These are phyloP conservation scores for Oryzias curvinotus DNA, from an alignment of 2,113 vertebrate species.

Conservation along the genomic window DNA sequence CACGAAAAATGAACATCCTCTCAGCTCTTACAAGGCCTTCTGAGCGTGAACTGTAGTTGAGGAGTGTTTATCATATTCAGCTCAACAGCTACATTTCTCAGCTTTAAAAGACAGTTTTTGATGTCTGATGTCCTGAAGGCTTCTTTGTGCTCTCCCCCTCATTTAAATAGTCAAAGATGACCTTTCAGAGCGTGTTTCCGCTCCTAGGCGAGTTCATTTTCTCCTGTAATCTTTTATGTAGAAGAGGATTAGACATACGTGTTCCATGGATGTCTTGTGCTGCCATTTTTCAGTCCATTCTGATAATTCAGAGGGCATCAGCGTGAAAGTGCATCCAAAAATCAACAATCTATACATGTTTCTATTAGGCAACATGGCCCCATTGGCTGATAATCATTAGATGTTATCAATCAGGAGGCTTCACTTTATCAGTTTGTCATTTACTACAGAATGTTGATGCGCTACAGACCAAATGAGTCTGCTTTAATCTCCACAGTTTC, in stretches of 20 bases:
- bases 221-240: constrained; percentile 44
- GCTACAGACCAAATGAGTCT: no score
- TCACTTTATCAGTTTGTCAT: no score
- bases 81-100: constrained; percentile 17
- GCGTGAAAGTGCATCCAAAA: no score
- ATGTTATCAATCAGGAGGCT: no score
- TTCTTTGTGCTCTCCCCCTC: constrained; percentile 38
- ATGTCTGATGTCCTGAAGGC: constrained; percentile 24
- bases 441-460: no score
- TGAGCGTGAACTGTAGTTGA: background rate
- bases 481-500: no score
- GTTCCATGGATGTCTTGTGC: constrained; percentile 12
- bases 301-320: no score
- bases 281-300: constrained; percentile 28
- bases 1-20: background rate
- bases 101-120: constrained; percentile 30
- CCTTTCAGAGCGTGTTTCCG: constrained; percentile 41
- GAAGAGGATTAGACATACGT: constrained; percentile 31
- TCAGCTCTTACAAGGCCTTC: constrained; percentile 6
- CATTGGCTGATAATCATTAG: constrained; percentile 10
- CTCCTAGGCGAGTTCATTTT: constrained; percentile 38
- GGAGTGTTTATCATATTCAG: constrained; percentile 6
- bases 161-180: constrained; percentile 51
- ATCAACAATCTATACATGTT: constrained; percentile 4
- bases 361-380: constrained; percentile 23